Evolutionary conservation across 2,888 invertebrate genomes (phyloP).

Genomic region (Euphydryas editha): DNA sequence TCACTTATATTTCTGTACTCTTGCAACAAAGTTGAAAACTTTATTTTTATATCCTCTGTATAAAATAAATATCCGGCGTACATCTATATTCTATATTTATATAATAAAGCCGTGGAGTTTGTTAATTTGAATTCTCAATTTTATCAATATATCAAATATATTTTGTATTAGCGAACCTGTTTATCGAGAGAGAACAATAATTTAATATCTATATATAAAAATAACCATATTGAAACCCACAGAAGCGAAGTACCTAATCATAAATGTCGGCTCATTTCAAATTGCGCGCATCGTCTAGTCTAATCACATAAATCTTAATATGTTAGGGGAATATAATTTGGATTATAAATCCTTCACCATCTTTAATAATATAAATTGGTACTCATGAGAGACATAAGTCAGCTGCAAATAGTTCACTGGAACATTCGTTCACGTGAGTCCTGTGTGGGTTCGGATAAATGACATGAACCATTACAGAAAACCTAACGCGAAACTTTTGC

Average conservation of each 20-base stretch:
- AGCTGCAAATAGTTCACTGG: conserved; percentile 10
- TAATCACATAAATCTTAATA: not conserved
- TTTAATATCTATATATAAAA: too few species aligned
- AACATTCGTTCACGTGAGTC: conserved; percentile 14
- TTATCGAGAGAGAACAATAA: too few species aligned
- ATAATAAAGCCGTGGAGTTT: too few species aligned
- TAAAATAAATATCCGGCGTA: conserved; percentile 4
- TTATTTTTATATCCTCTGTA: conserved; percentile 6
- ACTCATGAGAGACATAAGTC: conserved; percentile 16
- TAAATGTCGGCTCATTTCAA: too few species aligned
- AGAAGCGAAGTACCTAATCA: too few species aligned
- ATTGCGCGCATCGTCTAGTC: not conserved
- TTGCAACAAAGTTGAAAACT: conserved; percentile 28
- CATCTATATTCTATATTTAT: too few species aligned
- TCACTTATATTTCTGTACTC: conserved; percentile 27
- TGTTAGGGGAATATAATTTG: not conserved
- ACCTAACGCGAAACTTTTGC: conserved; percentile 75
- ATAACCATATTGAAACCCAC: too few species aligned
- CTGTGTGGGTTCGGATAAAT: conserved; percentile 72
- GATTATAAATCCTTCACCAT: not conserved
- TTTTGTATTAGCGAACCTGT: too few species aligned
- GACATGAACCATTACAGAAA: conserved; percentile 62
- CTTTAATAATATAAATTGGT: not conserved
- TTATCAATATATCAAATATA: too few species aligned
- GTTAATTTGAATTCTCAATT: too few species aligned